These are phyloP conservation scores for Notothenia coriiceps DNA, from an alignment of 2,113 vertebrate species.

Conservation along the genomic window DNA sequence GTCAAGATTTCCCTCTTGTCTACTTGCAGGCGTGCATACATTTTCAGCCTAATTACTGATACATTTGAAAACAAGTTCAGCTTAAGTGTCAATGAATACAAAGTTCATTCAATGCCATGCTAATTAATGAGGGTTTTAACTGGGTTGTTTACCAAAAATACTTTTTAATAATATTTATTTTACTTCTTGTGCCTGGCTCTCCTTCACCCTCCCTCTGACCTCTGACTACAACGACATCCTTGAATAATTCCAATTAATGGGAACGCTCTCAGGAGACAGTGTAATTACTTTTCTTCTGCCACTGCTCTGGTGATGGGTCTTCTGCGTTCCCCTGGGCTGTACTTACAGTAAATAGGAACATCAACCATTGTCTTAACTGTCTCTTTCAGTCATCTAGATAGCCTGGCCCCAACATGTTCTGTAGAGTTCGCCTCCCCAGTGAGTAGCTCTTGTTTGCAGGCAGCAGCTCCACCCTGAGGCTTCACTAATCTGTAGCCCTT, in stretches of 20 bases:
- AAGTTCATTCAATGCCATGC: background rate
- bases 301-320: slow-evolving; percentile 53
- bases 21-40: background rate
- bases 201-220: slow-evolving; percentile 48
- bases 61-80: background rate
- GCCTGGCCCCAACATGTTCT: slow-evolving; percentile 35
- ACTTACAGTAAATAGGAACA: slow-evolving; percentile 60
- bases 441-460: slow-evolving; percentile 51
- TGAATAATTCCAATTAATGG: slow-evolving; percentile 73
- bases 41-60: background rate
- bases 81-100: background rate
- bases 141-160: slow-evolving; percentile 27
- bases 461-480: slow-evolving; percentile 45
- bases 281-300: slow-evolving; percentile 69
- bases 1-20: background rate
- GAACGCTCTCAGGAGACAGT: slow-evolving; percentile 48
- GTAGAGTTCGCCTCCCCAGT: slow-evolving; percentile 34
- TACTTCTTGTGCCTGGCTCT: slow-evolving; percentile 32
- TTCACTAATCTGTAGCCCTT: slow-evolving; percentile 37
- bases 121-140: background rate
- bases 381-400: slow-evolving; percentile 40
- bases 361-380: slow-evolving; percentile 50
- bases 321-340: slow-evolving; percentile 52
- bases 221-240: slow-evolving; percentile 54
- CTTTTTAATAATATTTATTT: slow-evolving; percentile 14